Conservation (phyloP, 2,797 vertebrate species). For the Acrocephalus scirpaceus region DNA sequence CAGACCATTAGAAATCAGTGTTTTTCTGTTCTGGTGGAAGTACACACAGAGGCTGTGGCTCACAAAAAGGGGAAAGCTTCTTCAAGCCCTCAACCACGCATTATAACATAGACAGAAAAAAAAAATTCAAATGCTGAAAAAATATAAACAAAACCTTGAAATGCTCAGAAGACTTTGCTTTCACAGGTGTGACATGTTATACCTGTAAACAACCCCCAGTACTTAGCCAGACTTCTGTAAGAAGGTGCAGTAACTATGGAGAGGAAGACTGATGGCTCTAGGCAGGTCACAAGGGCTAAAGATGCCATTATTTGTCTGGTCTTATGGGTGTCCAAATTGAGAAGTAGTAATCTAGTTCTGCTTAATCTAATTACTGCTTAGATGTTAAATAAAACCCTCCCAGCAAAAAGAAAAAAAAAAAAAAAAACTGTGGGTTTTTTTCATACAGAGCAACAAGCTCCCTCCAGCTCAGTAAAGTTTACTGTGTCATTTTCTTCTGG, state of each 20-base stretch:
- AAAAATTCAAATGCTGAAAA: background rate
- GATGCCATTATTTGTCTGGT: background rate
- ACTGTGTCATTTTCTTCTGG: background rate
- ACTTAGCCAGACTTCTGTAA: background rate
- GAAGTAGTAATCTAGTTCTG: background rate
- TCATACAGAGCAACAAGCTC: background rate
- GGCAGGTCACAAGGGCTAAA: background rate
- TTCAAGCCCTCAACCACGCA: background rate
- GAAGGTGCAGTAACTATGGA: background rate
- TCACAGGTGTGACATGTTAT: rapidly evolving
- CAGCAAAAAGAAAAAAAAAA: background rate
- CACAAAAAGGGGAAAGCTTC: background rate
- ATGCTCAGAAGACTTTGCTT: background rate
- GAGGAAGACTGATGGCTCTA: background rate
- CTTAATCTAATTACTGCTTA: background rate
- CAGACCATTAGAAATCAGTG: background rate
- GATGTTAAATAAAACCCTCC: background rate
- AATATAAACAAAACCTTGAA: background rate
- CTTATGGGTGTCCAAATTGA: background rate
- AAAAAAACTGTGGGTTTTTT: rapidly evolving
- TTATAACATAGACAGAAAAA: background rate
- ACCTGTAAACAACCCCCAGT: background rate
- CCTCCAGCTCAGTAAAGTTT: background rate
- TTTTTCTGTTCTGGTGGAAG: background rate
- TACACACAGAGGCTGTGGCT: background rate